Base-by-base conservation (phyloP, 2,888 invertebrate species). In the Poecilobothrus nobilitatus region DNA sequence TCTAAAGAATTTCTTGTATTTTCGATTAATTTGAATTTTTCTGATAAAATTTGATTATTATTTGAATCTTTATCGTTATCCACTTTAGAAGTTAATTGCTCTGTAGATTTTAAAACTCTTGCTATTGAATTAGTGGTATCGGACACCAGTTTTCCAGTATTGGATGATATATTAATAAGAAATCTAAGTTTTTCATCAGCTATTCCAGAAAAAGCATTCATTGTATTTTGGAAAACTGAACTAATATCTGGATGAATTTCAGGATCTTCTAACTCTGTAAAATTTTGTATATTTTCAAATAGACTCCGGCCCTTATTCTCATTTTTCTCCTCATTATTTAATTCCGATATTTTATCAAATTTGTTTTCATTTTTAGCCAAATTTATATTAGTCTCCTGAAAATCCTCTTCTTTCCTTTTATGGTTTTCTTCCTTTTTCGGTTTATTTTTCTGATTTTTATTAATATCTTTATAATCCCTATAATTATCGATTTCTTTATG, bases 21-120 rank as follows among this genome's bases (percentile, higher is more conserved):
- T 65, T 68, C 66, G 44, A 70, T 34, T 1, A 70, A 62, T 67
- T 70, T 70, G 12, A 65, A n/a, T 65, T 70, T 70, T 33, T 70
- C 68, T 41, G 68, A 6, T 18, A 53, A 18, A 53, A 53, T 53
- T 53, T 53, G 15, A 53, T 53, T 18, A 2, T 68, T 62, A n/a
- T 67, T 67, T 22, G 3, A 15, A 18, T 67, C 68, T 27, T 67
- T 66, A 20, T 68, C 22, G 21, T 70, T 65, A 21, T 70, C 68
- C 33, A 68, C 10, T 44, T 67, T 67, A 8, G 65, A 27, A 1
- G 61, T 20, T 44, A 70, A 67, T 65, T 68, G 65, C 6, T 34
- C 34, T 18, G 70, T 62, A 7, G 68, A 68, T 10, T 65, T 62
- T 21, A 70, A 22, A 4, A 70, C 67, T 62, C 65, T 67, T 2